A percentile compares a stretch with the other conserved stretches of the same genome.
Conservation (phyloP, 1,140 invertebrate species). For the Bicyclus anynana region DNA sequence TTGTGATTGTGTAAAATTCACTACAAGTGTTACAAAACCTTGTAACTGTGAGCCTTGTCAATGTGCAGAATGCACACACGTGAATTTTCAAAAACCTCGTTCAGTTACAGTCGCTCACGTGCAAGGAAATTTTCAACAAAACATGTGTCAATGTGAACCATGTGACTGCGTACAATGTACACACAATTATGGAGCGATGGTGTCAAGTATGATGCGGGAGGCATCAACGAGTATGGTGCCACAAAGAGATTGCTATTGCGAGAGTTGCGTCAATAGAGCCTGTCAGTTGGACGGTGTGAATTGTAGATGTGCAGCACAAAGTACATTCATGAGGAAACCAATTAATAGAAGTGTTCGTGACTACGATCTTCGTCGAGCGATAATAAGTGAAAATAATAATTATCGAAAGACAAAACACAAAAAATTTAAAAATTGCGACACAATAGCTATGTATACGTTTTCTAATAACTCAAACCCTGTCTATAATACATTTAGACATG, state of each 20-base stretch:
- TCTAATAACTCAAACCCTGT: slow-evolving; percentile 9
- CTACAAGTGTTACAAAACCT: slow-evolving; percentile 20
- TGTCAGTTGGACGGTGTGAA: slow-evolving; percentile 26
- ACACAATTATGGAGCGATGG: slow-evolving; percentile 22
- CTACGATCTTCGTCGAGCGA: slow-evolving; percentile 35
- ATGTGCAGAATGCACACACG: slow-evolving; percentile 34
- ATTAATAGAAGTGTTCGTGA: slow-evolving; percentile 32
- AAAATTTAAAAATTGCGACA: slow-evolving; percentile 8
- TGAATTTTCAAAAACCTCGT: not conserved
- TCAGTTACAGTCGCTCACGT: slow-evolving; percentile 32
- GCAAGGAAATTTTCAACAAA: slow-evolving; percentile 20
- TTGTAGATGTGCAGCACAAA: slow-evolving; percentile 36
- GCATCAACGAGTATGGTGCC: slow-evolving; percentile 31
- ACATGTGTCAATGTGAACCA: slow-evolving; percentile 37
- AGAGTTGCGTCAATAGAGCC: slow-evolving; percentile 29
- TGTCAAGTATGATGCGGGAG: slow-evolving; percentile 31
- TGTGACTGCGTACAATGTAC: slow-evolving; percentile 48
- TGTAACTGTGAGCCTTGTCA: slow-evolving; percentile 41
- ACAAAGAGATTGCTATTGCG: slow-evolving; percentile 33
- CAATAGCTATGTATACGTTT: slow-evolving; percentile 15
- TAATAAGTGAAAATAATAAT: slow-evolving; percentile 1
- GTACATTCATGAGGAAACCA: slow-evolving; percentile 34
- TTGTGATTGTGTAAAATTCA: slow-evolving; percentile 37
- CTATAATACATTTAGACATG: slow-evolving; percentile 8
- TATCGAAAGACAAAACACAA: not conserved